Evolutionary conservation across 2,113 vertebrate species (phyloP).

Genomic region (Albula glossodonta): DNA sequence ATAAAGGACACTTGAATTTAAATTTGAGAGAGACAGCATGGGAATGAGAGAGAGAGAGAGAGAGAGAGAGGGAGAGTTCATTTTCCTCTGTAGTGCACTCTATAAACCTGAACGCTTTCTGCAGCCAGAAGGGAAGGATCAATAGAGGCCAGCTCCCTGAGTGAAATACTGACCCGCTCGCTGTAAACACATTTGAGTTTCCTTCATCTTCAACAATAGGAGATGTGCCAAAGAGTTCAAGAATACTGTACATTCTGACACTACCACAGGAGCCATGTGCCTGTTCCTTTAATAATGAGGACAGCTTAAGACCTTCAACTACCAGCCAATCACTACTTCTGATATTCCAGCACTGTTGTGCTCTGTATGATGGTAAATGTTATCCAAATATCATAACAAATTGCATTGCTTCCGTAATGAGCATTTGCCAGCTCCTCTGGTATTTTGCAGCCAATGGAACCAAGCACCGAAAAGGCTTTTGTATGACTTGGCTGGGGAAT

Average conservation of each 20-base stretch:
- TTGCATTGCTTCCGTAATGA: too few species aligned
- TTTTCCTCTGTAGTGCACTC: slow-evolving; percentile 20
- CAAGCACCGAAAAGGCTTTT: too few species aligned
- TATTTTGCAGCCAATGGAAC: too few species aligned
- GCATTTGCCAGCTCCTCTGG: too few species aligned
- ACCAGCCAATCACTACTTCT: too few species aligned
- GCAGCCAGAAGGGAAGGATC: slow-evolving; percentile 9
- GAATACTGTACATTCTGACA: not conserved
- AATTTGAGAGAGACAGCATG: too few species aligned
- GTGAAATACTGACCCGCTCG: slow-evolving; percentile 18
- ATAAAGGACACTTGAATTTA: too few species aligned
- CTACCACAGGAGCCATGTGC: not conserved
- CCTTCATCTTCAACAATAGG: slow-evolving; percentile 22
- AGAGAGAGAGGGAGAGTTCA: slow-evolving; percentile 14
- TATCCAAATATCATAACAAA: too few species aligned
- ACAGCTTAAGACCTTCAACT: not conserved
- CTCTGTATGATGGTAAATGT: too few species aligned
- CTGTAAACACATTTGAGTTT: slow-evolving; percentile 23
- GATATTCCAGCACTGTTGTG: too few species aligned
- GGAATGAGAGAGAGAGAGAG: not conserved
- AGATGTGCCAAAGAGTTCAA: not conserved
- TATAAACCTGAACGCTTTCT: slow-evolving; percentile 16
- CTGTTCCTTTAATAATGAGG: not conserved
- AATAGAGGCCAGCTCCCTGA: slow-evolving; percentile 24
- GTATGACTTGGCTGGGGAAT: too few species aligned